These are phyloP conservation scores for Drosophila barbarae DNA, from an alignment of 2,888 invertebrate species.

Conservation along the genomic window DNA sequence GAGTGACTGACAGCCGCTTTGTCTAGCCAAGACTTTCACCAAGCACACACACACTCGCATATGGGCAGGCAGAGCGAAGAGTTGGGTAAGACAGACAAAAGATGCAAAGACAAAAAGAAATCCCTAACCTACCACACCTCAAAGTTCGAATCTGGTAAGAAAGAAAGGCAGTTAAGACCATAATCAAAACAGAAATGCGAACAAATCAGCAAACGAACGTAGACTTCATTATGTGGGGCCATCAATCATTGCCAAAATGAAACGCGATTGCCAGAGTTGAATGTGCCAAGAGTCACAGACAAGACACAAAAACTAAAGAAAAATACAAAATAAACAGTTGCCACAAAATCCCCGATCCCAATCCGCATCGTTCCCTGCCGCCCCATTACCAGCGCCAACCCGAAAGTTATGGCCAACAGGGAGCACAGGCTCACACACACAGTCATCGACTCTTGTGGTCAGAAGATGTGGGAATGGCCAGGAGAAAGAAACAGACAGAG, in stretches of 20 bases:
- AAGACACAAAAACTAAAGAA: conserved; percentile 23
- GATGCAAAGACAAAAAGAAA: conserved; percentile 23
- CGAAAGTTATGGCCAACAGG: conserved; percentile 26
- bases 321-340: conserved; percentile 29
- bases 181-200: conserved; percentile 70
- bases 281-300: conserved; percentile 28
- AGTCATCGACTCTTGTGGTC: conserved; percentile 48
- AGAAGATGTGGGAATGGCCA: conserved; percentile 20
- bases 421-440: conserved; percentile 31
- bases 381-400: conserved; percentile 9
- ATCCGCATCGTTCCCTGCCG: conserved; percentile 11
- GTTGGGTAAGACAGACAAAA: conserved; percentile 9
- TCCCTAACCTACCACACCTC: conserved; percentile 70
- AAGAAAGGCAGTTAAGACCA: conserved; percentile 57
- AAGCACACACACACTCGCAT: background rate
- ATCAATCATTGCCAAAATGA: conserved; percentile 70
- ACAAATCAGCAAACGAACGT: conserved; percentile 62
- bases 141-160: conserved; percentile 34
- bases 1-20: conserved; percentile 35
- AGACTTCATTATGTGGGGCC: conserved; percentile 65
- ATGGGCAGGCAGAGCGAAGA: background rate
- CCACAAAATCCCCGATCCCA: conserved; percentile 33
- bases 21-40: conserved; percentile 43
- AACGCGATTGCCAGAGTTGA: conserved; percentile 29
- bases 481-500: conserved; percentile 2